phyloP scores from a whole-genome alignment of 1,140 invertebrate species.

The Drosophila neocordata region DNA sequence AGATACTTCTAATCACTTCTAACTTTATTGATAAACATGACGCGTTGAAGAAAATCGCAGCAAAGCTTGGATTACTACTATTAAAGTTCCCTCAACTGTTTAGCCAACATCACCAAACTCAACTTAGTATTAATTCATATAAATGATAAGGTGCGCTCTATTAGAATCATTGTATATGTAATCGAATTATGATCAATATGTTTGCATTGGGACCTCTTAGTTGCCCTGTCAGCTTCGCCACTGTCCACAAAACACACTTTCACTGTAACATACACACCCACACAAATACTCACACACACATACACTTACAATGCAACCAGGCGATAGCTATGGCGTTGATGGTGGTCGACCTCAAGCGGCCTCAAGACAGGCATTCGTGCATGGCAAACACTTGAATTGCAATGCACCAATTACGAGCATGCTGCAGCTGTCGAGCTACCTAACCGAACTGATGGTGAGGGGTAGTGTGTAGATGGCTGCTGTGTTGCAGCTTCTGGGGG shows the following conservation, averaged over 20 bases:
- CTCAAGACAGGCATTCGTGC: constrained; percentile 76
- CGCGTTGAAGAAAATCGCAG: too few species aligned
- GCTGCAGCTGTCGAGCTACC: constrained; percentile 18
- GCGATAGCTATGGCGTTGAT: constrained; percentile 1
- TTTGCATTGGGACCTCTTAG: neutral
- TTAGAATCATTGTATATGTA: too few species aligned
- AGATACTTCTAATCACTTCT: too few species aligned
- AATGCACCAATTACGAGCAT: constrained; percentile 78
- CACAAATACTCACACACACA: constrained; percentile 7
- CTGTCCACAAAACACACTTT: constrained; percentile 12
- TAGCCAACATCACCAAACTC: too few species aligned
- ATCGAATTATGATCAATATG: neutral
- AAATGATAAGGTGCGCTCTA: too few species aligned
- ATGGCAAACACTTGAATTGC: constrained; percentile 77
- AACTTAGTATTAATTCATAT: too few species aligned
- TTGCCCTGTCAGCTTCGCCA: neutral
- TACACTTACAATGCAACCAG: neutral
- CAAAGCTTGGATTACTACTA: too few species aligned
- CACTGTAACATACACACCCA: constrained; percentile 2
- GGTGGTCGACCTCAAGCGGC: constrained; percentile 42
- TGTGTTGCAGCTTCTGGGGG: constrained; percentile 21
- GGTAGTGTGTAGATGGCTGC: neutral
- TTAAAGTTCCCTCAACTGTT: too few species aligned
- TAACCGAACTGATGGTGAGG: neutral
- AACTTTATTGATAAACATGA: too few species aligned